phyloP scores from a whole-genome alignment of 2,797 vertebrate genomes.

The Crenichthys baileyi region DNA sequence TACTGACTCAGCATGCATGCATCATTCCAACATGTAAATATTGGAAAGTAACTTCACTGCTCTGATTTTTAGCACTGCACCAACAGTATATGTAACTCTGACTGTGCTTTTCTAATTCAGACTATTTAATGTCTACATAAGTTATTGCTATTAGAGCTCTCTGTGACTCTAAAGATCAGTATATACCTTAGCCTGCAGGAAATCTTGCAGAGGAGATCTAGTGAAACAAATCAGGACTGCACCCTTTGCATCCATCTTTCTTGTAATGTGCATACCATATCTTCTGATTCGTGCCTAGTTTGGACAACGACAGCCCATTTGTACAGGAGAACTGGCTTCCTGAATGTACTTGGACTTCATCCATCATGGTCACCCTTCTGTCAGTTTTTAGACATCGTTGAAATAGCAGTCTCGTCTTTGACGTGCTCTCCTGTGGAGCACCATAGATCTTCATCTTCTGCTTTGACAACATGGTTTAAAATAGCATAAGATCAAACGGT shows the following conservation, averaged over 20 bases:
- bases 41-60: constrained; percentile 31
- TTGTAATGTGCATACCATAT: constrained; percentile 19
- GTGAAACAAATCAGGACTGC: constrained; percentile 12
- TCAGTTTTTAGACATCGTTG: constrained; percentile 33
- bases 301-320: constrained; percentile 1
- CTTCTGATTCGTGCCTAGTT: constrained; percentile 9
- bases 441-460: constrained; percentile 61
- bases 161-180: background rate
- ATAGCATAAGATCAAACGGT: constrained; percentile 70
- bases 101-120: background rate
- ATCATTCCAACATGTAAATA: constrained; percentile 32
- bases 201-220: background rate
- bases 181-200: background rate
- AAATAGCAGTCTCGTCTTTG: constrained; percentile 30
- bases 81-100: constrained; percentile 16
- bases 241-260: background rate
- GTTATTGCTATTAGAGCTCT: background rate
- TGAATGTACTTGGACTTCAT: constrained; percentile 16
- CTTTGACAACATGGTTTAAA: constrained; percentile 59
- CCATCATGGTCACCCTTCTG: constrained; percentile 12
- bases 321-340: background rate
- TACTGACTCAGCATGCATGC: constrained; percentile 32
- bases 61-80: constrained; percentile 16
- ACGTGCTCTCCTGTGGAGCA: constrained; percentile 34
- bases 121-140: background rate